Base-by-base conservation (phyloP, 2,888 invertebrate genomes). In the Chirona hameri region DNA sequence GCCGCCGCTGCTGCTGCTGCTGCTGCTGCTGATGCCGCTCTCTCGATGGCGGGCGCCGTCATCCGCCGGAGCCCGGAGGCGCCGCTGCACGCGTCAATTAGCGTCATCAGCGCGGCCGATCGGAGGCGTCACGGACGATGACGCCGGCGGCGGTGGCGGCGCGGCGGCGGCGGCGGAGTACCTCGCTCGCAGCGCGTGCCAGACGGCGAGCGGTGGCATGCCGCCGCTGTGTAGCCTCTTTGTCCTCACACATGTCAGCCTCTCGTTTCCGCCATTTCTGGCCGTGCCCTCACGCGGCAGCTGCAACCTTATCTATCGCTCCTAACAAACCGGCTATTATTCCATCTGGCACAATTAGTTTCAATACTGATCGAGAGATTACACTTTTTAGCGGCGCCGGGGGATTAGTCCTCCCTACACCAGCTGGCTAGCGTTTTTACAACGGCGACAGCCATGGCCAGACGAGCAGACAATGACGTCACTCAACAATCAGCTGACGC, bases 41-140 rank as follows among this genome's bases (percentile, higher is more conserved):
- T 2, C 7, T 18, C 7, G 55, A 14, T 18, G 55, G 15, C 18
- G 15, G 14, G 24, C 60, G 60, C 60, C 60, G 60, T 7, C 60
- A 60, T 21, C 21, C 24, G 60, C 21, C 60, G 55, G 60, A n/a
- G n/a, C n/a, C n/a, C 60, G 60, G 60, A 1, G 69, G 15, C 69
- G 55, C n/a, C 29, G 69, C 72, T 72, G 76, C 76, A 76, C 76
- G 76, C 27, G 76, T 39, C 76, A 76, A 76, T 76, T 76, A 46
- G 76, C 24, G 72, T 5, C 31, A 31, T 29, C 72, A 15, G 27
- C 27, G 15, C 18, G 31, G 15, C 72, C 72, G 14, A 14, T 72
- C 72, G 10, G 72, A 0, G 39, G 72, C 72, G 72, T 52, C 52
- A 52, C 52, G 52, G 52, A 12, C 18, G 52, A 18, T 12, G 52